Conservation (phyloP, 2,797 vertebrate genomes). For the Typhlichthys subterraneus region DNA sequence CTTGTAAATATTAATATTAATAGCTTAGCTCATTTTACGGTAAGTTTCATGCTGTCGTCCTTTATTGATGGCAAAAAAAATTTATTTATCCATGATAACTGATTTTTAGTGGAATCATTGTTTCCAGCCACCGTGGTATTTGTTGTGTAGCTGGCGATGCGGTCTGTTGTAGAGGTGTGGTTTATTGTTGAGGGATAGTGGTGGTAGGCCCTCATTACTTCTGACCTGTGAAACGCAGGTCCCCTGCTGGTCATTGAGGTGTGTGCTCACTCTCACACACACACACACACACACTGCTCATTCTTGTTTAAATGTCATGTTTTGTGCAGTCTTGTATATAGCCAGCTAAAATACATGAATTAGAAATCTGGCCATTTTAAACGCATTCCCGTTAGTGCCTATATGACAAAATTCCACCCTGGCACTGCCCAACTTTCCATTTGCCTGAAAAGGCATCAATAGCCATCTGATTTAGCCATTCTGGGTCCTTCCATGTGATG, state of each 20-base stretch:
- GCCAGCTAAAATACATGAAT: conserved; percentile 5
- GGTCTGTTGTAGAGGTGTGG: neutral
- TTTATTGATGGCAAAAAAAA: neutral
- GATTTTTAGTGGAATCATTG: neutral
- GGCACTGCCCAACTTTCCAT: conserved; percentile 64
- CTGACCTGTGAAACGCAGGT: conserved; percentile 1
- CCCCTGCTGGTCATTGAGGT: conserved; percentile 5
- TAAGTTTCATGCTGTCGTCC: neutral
- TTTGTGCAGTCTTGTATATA: conserved; percentile 9
- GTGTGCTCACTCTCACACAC: neutral
- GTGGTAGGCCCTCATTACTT: conserved; percentile 23
- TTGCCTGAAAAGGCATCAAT: conserved; percentile 61
- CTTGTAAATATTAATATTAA: neutral
- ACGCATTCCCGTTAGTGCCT: conserved; percentile 41
- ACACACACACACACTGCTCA: conserved; percentile 20
- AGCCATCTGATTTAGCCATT: conserved; percentile 74
- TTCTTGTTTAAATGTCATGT: conserved; percentile 4
- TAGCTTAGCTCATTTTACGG: neutral
- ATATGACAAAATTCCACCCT: conserved; percentile 51
- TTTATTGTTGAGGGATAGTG: conserved; percentile 4
- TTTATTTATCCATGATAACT: neutral
- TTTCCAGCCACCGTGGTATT: neutral
- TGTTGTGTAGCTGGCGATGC: neutral
- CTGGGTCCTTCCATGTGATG: conserved; percentile 68
- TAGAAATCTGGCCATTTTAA: conserved; percentile 49